phyloP scores from a whole-genome alignment of 2,797 vertebrate species.

The Artibeus lituratus region DNA sequence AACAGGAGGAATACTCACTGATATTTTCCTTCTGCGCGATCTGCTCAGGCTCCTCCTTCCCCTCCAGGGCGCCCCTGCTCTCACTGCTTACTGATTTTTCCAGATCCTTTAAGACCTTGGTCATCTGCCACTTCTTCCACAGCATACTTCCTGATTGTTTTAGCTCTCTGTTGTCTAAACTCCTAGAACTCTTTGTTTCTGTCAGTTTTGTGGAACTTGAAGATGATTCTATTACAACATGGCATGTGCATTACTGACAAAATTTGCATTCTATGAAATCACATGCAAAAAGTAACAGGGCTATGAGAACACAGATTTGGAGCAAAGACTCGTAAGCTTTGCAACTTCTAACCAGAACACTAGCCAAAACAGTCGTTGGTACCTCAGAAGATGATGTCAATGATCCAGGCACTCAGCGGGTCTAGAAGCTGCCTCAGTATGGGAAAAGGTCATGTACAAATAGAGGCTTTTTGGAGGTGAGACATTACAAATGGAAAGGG shows the following conservation, averaged over 20 bases:
- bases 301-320: background rate
- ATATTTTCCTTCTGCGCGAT: background rate
- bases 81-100: background rate
- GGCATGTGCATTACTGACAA: background rate
- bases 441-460: background rate
- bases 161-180: background rate
- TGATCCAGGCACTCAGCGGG: background rate
- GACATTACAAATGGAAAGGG: background rate
- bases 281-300: background rate
- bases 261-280: background rate
- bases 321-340: background rate
- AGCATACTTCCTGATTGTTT: background rate
- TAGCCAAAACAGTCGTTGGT: background rate
- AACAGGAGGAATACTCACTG: background rate
- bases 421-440: background rate
- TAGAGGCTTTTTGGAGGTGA: background rate
- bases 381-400: background rate
- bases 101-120: background rate
- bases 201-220: background rate
- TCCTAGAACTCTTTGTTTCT: background rate
- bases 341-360: background rate
- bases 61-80: background rate
- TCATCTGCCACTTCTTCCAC: slow-evolving; percentile 49
- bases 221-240: background rate
- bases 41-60: background rate